Evolutionary conservation across 2,113 vertebrate species (phyloP).

Genomic region (Gasterosteus aculeatus): DNA sequence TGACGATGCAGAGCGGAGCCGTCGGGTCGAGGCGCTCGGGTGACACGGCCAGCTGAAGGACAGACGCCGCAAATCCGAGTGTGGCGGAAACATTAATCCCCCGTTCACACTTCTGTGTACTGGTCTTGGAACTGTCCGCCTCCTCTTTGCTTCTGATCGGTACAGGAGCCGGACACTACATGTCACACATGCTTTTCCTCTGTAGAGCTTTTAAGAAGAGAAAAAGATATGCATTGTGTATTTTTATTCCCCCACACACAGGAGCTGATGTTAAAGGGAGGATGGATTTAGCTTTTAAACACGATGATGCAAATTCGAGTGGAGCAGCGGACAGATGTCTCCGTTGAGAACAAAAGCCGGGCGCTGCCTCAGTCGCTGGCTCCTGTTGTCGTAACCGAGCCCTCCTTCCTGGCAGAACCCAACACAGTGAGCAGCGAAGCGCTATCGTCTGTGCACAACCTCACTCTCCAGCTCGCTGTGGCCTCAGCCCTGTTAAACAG

Average conservation of each 20-base stretch:
- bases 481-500: slow-evolving; percentile 44
- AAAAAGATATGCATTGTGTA: background rate
- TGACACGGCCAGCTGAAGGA: slow-evolving; percentile 77
- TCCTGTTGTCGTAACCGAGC: slow-evolving; percentile 75
- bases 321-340: slow-evolving; percentile 47
- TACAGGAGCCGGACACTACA: background rate
- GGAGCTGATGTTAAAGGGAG: too few species aligned
- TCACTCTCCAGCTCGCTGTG: slow-evolving; percentile 49
- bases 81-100: slow-evolving; percentile 67
- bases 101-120: slow-evolving; percentile 21
- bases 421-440: slow-evolving; percentile 66
- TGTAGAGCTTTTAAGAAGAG: background rate
- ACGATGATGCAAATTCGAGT: slow-evolving; percentile 13
- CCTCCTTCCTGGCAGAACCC: slow-evolving; percentile 54
- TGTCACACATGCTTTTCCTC: background rate
- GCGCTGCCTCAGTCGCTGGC: slow-evolving; percentile 43
- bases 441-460: slow-evolving; percentile 67
- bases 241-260: too few species aligned
- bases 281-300: background rate
- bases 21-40: slow-evolving; percentile 74
- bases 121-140: background rate
- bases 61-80: slow-evolving; percentile 69
- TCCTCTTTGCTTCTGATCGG: background rate
- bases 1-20: slow-evolving; percentile 78
- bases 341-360: slow-evolving; percentile 54